Percentiles rank a stretch among this genome's conserved stretches.
These are phyloP conservation scores for Hypselothyrea guttata DNA, from an alignment of 2,888 invertebrate species.

Conservation along the genomic window DNA sequence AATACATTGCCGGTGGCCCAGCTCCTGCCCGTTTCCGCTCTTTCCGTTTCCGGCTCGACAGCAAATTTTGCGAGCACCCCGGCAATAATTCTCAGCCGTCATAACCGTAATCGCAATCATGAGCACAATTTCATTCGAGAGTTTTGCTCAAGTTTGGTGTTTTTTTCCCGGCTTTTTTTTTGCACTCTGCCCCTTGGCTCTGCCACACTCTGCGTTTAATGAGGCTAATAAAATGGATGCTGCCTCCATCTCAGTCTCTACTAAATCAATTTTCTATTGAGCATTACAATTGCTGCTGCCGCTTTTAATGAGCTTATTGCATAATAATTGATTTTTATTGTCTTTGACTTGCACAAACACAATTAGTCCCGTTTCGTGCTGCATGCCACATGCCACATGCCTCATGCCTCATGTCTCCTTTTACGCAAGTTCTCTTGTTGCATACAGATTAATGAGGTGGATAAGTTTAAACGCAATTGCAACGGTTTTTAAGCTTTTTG, in stretches of 20 bases:
- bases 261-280: not conserved
- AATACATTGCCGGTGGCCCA: constrained; percentile 6
- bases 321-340: constrained; percentile 66
- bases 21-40: not conserved
- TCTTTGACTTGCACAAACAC: not conserved
- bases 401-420: too few species aligned
- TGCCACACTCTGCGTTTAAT: constrained; percentile 56
- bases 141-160: constrained; percentile 39
- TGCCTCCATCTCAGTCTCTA: constrained; percentile 4
- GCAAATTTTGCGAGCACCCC: constrained; percentile 1
- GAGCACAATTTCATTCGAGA: constrained; percentile 71
- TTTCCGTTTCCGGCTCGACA: constrained; percentile 15
- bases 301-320: constrained; percentile 52
- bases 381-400: not conserved
- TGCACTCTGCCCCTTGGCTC: too few species aligned
- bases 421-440: too few species aligned
- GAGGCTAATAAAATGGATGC: constrained; percentile 61
- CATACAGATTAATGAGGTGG: too few species aligned
- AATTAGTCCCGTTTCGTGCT: constrained; percentile 5
- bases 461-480: too few species aligned
- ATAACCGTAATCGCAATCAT: constrained; percentile 71
- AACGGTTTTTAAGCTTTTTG: constrained; percentile 1
- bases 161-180: too few species aligned
- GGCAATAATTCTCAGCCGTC: constrained; percentile 54
- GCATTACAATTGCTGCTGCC: constrained; percentile 16